phyloP scores from a whole-genome alignment of 2,888 invertebrate species.

The Frankliniella fusca region DNA sequence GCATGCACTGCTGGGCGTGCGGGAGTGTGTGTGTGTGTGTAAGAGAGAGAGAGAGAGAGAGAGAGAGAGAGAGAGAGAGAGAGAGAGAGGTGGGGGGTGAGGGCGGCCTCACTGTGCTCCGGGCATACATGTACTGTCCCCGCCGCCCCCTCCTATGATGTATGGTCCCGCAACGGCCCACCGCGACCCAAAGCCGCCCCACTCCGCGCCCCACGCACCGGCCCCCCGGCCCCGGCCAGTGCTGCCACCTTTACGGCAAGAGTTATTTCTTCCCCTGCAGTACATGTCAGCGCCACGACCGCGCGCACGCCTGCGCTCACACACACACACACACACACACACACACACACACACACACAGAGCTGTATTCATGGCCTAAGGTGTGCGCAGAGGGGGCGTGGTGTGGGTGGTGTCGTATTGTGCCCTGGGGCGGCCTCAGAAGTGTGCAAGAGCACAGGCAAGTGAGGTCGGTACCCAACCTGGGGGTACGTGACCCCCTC shows the following conservation, averaged over 20 bases:
- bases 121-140: neutral
- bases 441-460: too few species aligned
- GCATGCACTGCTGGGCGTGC: neutral
- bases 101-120: neutral
- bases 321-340: neutral
- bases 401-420: neutral
- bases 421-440: too few species aligned
- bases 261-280: slow-evolving; percentile 1
- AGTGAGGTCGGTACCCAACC: slow-evolving; percentile 10
- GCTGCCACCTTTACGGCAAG: neutral
- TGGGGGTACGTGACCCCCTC: neutral
- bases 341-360: neutral
- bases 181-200: neutral
- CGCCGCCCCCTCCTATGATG: neutral
- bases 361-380: too few species aligned
- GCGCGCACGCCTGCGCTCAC: neutral
- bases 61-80: neutral
- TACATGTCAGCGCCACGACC: neutral
- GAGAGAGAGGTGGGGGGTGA: neutral
- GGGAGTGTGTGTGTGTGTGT: too few species aligned
- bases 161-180: neutral
- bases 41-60: neutral
- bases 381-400: neutral
- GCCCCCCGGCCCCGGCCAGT: too few species aligned
- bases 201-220: neutral